Percentiles rank a stretch among this genome's conserved stretches.
These are phyloP conservation scores for Phalacrocorax carbo DNA, from an alignment of 2,113 vertebrate genomes.

Conservation along the genomic window DNA sequence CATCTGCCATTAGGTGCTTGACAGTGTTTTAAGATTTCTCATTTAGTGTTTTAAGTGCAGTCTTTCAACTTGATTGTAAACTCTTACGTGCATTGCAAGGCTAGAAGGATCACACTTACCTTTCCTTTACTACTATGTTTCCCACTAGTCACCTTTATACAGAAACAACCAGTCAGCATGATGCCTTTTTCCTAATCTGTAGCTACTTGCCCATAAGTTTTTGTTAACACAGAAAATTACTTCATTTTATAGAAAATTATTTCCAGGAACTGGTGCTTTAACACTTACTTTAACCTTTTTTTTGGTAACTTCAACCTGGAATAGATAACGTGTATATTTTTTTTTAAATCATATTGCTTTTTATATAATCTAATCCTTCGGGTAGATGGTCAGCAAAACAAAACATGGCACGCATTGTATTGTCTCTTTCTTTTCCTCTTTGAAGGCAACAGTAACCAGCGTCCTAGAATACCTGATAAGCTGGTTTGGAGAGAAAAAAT, in stretches of 20 bases:
- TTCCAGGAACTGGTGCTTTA: not conserved
- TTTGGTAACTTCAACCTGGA: not conserved
- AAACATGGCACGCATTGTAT: not conserved
- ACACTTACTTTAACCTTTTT: not conserved
- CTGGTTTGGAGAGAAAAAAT: constrained; percentile 91
- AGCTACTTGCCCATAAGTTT: not conserved
- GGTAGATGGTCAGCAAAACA: not conserved
- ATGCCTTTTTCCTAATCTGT: not conserved
- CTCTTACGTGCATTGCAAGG: not conserved
- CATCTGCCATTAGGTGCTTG: not conserved
- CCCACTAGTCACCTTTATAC: not conserved
- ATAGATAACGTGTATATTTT: not conserved
- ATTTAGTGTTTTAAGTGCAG: not conserved
- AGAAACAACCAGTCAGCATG: not conserved
- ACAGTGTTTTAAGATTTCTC: not conserved
- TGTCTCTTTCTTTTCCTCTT: not conserved
- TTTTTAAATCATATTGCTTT: not conserved
- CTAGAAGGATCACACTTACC: not conserved
- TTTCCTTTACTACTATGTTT: not conserved
- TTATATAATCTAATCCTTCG: not conserved
- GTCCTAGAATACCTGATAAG: constrained; percentile 89
- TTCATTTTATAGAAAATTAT: not conserved
- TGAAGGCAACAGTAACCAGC: constrained; percentile 86
- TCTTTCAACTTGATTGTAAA: not conserved
- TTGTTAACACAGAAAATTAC: not conserved